Evolutionary conservation across 2,888 invertebrate species (phyloP), one percentile per base, ranked within the genome.

Genomic region (Meteorus cinctellus): DNA sequence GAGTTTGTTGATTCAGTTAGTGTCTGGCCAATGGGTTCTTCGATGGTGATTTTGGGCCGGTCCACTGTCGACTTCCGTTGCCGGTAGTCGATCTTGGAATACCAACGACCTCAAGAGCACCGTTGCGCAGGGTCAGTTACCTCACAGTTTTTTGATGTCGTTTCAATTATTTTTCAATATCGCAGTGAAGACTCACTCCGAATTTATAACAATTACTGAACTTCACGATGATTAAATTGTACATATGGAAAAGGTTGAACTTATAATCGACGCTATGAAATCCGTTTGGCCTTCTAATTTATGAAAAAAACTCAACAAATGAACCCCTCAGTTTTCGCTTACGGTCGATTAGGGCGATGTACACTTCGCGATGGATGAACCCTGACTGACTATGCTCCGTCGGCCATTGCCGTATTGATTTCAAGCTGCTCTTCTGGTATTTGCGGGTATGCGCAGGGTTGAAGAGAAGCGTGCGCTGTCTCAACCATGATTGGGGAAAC

Each of bases 391-490:
- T 83, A 81, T 83, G 82, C 81, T 84, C 82, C 82, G 84, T 86
- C 86, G 86, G 89, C 86, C 87, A 88, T 87, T 86, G 86, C 84
- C 86, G 87, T 89, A 89, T 89, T 88, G 89, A 89, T 89, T 88
- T 29, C 45, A 69, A 51, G 36, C 59, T 62, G 48, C 63, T 72
- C 60, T 27, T 24, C 34, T 55, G 29, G 34, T 68, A 67, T 59
- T 68, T 62, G 77, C 69, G 65, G 65, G 62, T 62, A 74, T 77
- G 77, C 73, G 77, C 71, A 62, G 66, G 66, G 48, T 45, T 59
- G 6, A 24, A 41, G 12, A 41, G 16, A 70, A 72, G 72, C 76
- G 31, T 65, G 75, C 77, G 75, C 72, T 55, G 19, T 55, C 8
- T 55, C 55, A 55, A 19, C 8, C 2, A 55, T 55, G 8, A 4